Evolutionary conservation across 2,113 vertebrate genomes (phyloP).

Genomic region (Alouatta palliata): DNA sequence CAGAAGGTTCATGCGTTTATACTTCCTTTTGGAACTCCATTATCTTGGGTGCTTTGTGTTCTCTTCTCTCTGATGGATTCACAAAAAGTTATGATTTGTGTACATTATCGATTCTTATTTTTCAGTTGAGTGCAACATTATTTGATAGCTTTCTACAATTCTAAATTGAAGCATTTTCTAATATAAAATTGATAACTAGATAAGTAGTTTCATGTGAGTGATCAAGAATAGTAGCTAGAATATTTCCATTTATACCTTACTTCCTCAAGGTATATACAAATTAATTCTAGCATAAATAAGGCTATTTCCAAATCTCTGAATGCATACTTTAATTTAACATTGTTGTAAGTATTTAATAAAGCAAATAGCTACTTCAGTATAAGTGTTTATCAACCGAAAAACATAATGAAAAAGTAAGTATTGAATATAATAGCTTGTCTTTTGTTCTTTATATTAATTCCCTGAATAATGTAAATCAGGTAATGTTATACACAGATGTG

Average conservation of each 20-base stretch:
- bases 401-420: neutral
- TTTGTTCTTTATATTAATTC: neutral
- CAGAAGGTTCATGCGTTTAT: neutral
- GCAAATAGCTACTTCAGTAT: neutral
- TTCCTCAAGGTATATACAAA: neutral
- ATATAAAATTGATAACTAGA: neutral
- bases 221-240: neutral
- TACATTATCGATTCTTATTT: neutral
- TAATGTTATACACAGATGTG: neutral
- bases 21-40: neutral
- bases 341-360: neutral
- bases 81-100: neutral
- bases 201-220: neutral
- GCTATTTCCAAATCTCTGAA: neutral
- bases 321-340: neutral
- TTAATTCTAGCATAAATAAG: neutral
- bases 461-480: neutral
- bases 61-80: neutral
- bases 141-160: neutral
- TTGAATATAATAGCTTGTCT: neutral
- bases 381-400: neutral
- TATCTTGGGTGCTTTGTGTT: no score
- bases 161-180: neutral
- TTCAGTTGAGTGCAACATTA: slow-evolving; percentile 6
- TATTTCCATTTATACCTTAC: neutral